Conservation (phyloP, 2,888 invertebrate genomes). For the Xestia sexstrigata region DNA sequence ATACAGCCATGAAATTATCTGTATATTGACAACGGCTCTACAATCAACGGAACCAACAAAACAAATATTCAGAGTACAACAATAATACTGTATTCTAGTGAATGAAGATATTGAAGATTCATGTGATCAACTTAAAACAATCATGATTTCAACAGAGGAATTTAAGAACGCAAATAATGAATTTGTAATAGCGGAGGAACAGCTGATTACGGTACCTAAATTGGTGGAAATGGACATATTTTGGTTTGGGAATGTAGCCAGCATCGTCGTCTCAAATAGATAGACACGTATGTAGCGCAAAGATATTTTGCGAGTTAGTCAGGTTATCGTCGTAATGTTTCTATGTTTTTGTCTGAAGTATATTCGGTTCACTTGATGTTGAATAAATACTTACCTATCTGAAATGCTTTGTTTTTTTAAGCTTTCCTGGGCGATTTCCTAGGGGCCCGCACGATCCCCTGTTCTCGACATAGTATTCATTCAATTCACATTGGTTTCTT, state of each 20-base stretch:
- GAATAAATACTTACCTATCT: slow-evolving; percentile 83
- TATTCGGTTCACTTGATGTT: slow-evolving; percentile 82
- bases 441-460: background rate
- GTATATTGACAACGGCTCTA: slow-evolving; percentile 63
- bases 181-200: slow-evolving; percentile 36
- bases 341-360: slow-evolving; percentile 73
- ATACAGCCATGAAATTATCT: slow-evolving; percentile 62
- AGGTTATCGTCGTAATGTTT: slow-evolving; percentile 74
- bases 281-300: slow-evolving; percentile 70
- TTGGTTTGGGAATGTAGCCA: slow-evolving; percentile 58
- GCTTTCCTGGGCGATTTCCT: slow-evolving; percentile 2
- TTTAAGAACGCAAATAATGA: slow-evolving; percentile 36
- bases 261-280: slow-evolving; percentile 64
- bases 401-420: slow-evolving; percentile 55
- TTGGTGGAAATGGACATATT: slow-evolving; percentile 53
- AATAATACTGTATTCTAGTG: slow-evolving; percentile 39
- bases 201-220: slow-evolving; percentile 32
- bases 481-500: background rate
- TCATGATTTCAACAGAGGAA: slow-evolving; percentile 36
- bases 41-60: slow-evolving; percentile 53
- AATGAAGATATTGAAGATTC: slow-evolving; percentile 54
- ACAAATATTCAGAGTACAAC: slow-evolving; percentile 44
- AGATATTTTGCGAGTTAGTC: slow-evolving; percentile 75
- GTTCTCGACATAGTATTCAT: background rate
- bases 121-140: slow-evolving; percentile 31